These are phyloP conservation scores for Lutjanus erythropterus DNA, from an alignment of 2,113 vertebrate genomes.

Conservation along the genomic window DNA sequence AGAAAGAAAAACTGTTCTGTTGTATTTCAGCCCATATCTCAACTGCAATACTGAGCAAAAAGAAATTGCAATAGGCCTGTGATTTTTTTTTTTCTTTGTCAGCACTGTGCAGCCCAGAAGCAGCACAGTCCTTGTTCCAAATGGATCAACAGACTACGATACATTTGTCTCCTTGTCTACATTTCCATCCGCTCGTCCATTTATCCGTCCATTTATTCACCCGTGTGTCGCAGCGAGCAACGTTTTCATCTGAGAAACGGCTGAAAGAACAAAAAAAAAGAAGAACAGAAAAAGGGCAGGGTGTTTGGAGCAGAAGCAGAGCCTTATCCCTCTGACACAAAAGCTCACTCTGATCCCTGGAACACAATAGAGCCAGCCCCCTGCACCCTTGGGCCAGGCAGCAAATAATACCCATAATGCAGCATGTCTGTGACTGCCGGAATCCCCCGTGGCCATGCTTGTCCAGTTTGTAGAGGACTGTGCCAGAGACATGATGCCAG, in stretches of 20 bases:
- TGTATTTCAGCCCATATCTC: slow-evolving; percentile 39
- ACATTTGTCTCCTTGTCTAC: slow-evolving; percentile 62
- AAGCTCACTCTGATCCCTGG: slow-evolving; percentile 73
- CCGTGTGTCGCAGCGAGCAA: slow-evolving; percentile 26
- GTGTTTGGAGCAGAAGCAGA: slow-evolving; percentile 59
- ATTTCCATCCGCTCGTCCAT: slow-evolving; percentile 52
- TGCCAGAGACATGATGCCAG: slow-evolving; percentile 68
- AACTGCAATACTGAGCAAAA: slow-evolving; percentile 39
- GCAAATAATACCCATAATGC: slow-evolving; percentile 77
- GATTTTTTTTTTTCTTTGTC: slow-evolving; percentile 56
- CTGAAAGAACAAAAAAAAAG: slow-evolving; percentile 55
- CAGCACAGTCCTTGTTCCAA: slow-evolving; percentile 33
- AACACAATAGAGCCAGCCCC: slow-evolving; percentile 67
- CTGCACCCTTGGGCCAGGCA: slow-evolving; percentile 68
- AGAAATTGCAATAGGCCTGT: slow-evolving; percentile 41
- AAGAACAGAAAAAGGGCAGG: slow-evolving; percentile 26
- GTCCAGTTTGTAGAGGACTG: slow-evolving; percentile 65
- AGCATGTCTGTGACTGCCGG: slow-evolving; percentile 74
- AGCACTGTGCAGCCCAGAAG: slow-evolving; percentile 41
- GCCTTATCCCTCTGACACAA: slow-evolving; percentile 70
- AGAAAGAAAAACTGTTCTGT: slow-evolving; percentile 31
- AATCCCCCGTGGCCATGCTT: slow-evolving; percentile 66
- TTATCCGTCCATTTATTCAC: slow-evolving; percentile 52
- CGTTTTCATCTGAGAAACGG: slow-evolving; percentile 49
- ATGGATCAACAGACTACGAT: slow-evolving; percentile 47